A percentile compares a stretch with the other conserved stretches of the same genome.
These are phyloP conservation scores for Leptinotarsa texana DNA, from an alignment of 1,140 invertebrate species.

Conservation along the genomic window DNA sequence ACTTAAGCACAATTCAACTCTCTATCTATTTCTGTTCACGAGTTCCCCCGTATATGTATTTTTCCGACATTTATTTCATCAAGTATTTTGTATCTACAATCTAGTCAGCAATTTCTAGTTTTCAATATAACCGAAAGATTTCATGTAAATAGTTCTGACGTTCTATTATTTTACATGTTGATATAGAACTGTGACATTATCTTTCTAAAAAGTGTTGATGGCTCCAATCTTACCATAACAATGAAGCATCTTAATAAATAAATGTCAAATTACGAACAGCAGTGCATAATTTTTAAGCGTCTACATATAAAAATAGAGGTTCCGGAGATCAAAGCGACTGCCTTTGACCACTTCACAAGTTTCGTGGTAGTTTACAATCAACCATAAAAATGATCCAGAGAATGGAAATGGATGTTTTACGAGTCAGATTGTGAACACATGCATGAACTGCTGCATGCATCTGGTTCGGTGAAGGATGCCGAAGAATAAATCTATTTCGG, in stretches of 20 bases:
- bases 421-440: slow-evolving; percentile 21
- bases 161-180: no score
- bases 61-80: no score
- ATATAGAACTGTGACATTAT: no score
- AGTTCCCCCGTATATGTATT: no score
- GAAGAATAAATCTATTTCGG: slow-evolving; percentile 14
- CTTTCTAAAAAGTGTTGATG: neutral
- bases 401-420: slow-evolving; percentile 14
- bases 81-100: no score
- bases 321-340: slow-evolving; percentile 14
- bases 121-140: no score
- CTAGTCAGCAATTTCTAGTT: no score
- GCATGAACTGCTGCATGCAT: slow-evolving; percentile 22
- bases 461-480: slow-evolving; percentile 1
- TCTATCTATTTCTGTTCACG: no score
- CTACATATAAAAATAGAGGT: slow-evolving; percentile 15
- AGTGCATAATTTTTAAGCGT: slow-evolving; percentile 17
- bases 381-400: slow-evolving; percentile 20
- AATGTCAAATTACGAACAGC: slow-evolving; percentile 20
- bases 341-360: slow-evolving; percentile 23
- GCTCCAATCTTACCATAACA: slow-evolving; percentile 21
- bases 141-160: no score
- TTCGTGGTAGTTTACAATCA: slow-evolving; percentile 21
- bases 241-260: slow-evolving; percentile 12
- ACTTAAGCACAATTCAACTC: no score